phyloP scores from a whole-genome alignment of 2,113 vertebrate genomes.

The Meriones unguiculatus region DNA sequence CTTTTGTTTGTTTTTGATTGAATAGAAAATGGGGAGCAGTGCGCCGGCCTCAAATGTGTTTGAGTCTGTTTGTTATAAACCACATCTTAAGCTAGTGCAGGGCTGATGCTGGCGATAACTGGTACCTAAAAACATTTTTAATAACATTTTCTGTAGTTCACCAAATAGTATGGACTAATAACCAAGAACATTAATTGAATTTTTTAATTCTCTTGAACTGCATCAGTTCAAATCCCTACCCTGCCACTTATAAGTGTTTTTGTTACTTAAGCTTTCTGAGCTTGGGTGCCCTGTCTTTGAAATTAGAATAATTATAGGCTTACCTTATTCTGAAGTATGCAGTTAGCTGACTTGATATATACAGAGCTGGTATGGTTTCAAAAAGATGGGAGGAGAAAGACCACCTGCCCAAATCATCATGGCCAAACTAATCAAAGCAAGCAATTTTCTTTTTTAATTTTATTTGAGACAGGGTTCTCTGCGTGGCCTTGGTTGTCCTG shows the following conservation, averaged over 20 bases:
- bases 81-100: conserved; percentile 6
- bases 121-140: background rate
- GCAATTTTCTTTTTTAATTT: background rate
- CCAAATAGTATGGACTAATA: background rate
- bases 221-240: background rate
- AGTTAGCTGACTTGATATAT: background rate
- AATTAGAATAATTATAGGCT: background rate
- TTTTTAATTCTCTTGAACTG: background rate
- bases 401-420: background rate
- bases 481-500: no score
- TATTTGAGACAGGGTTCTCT: no score
- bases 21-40: conserved; percentile 18
- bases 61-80: background rate
- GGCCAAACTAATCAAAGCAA: background rate
- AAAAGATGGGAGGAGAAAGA: background rate
- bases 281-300: background rate
- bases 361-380: background rate
- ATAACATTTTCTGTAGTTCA: background rate
- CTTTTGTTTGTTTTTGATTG: conserved; percentile 2
- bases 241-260: background rate
- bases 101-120: background rate
- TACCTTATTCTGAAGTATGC: background rate
- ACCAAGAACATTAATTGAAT: background rate
- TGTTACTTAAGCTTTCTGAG: conserved; percentile 13
- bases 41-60: background rate